Evolutionary conservation across 2,888 invertebrate species (phyloP).

Genomic region (Morinoia aosen): DNA sequence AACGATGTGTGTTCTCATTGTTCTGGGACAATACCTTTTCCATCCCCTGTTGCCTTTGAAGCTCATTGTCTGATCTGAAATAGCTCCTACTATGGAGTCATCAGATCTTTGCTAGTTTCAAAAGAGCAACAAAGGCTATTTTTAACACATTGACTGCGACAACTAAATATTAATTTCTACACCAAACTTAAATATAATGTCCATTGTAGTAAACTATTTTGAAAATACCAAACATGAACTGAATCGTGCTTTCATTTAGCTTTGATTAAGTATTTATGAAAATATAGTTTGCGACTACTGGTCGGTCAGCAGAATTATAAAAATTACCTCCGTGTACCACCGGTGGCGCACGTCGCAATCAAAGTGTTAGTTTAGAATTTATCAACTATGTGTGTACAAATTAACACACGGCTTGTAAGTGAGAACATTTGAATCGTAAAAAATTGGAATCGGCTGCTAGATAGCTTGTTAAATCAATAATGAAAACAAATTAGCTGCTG

Average conservation of each 20-base stretch:
- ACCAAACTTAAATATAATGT: no score
- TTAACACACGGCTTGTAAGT: neutral
- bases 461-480: neutral
- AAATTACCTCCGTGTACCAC: no score
- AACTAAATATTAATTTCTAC: no score
- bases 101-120: neutral
- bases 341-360: no score
- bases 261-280: no score
- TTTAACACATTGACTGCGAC: no score
- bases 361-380: neutral
- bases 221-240: no score
- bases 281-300: no score
- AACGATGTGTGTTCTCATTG: neutral
- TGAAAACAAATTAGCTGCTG: neutral
- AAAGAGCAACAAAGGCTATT: neutral
- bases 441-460: neutral
- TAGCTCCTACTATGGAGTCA: neutral
- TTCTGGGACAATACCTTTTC: neutral
- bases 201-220: no score
- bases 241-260: no score
- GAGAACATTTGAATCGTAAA: neutral
- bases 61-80: neutral
- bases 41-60: neutral
- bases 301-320: no score
- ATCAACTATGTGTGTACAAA: neutral